Evolutionary conservation across 1,140 invertebrate species (phyloP), one percentile per base, ranked within the genome.

Genomic region (Temnothorax nylanderi): DNA sequence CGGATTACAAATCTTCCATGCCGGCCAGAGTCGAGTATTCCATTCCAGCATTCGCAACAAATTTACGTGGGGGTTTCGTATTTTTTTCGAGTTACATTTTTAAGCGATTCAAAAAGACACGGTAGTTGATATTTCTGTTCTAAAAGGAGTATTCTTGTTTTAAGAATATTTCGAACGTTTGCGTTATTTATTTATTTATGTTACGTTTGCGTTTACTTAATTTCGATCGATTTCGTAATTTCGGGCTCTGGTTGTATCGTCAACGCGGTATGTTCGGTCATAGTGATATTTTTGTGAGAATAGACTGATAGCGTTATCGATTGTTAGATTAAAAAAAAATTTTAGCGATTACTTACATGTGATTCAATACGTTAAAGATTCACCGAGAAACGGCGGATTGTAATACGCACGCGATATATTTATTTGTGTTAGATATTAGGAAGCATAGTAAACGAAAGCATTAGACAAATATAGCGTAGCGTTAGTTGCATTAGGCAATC

Each of bases 351-450:
- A 74, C 85, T 91, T 86, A 76, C n/a, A 86, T 90, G 91, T 92
- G 92, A 92, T 92, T 89, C 86, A 90, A 67, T 88, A 90, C 56
- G 74, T 92, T 92, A 76, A 86, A 88, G 49, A 56, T 87, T 87
- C 62, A 76, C 47, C 41, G n/a, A 64, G 49, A 75, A 26, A 84
- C 58, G 44, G 86, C 37, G 65, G 78, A 90, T 87, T 49, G 64
- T 87, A 90, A 89, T 75, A 37, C 86, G 90, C 84, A 87, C 74
- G 62, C 44, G 69, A 84, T 84, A 90, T 92, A 92, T 92, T 92
- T 89, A 93, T 92, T 92, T 91, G 84, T 92, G 91, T 91, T 93
- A 92, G 91, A 90, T 88, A 80, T 86, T 92, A 92, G 91, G 87
- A 67, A 90, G 58, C 87, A 78, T 92, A 92, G 89, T 89, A 76